Evolutionary conservation across 2,888 invertebrate genomes (phyloP).

Genomic region (Nycteola revayana): DNA sequence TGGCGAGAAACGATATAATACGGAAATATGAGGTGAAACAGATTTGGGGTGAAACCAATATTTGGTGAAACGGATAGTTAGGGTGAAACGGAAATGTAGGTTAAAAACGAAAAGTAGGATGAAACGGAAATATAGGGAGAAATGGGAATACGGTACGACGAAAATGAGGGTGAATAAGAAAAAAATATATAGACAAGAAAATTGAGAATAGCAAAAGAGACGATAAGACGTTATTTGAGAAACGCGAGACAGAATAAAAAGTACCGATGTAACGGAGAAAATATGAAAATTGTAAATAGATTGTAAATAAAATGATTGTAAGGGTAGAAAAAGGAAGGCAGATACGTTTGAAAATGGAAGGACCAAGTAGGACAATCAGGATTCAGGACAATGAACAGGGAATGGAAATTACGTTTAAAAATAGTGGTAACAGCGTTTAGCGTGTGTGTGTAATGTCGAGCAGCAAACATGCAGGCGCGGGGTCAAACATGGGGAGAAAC

Average conservation of each 20-base stretch:
- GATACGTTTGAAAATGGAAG: neutral
- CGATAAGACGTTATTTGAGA: neutral
- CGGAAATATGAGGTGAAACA: neutral
- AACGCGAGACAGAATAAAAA: neutral
- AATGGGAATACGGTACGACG: neutral
- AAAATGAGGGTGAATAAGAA: neutral
- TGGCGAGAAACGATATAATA: too few species aligned
- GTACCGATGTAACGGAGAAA: too few species aligned
- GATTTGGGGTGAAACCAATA: neutral
- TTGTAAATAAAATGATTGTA: too few species aligned
- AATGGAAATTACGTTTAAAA: conserved; percentile 8
- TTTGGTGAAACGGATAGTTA: too few species aligned
- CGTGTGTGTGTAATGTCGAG: conserved; percentile 57
- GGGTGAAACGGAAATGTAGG: too few species aligned
- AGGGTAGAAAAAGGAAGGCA: neutral
- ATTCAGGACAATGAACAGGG: conserved; percentile 9
- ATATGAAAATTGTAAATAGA: too few species aligned
- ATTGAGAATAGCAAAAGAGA: neutral
- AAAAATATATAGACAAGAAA: too few species aligned
- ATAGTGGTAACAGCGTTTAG: conserved; percentile 58
- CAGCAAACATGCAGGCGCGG: conserved; percentile 64
- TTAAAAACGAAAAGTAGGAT: too few species aligned
- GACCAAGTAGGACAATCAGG: conserved; percentile 4
- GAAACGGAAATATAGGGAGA: too few species aligned
- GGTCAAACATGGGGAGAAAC: conserved; percentile 70